Evolutionary conservation across 2,797 vertebrate genomes (phyloP).

Genomic region (Chiloscyllium punctatum): DNA sequence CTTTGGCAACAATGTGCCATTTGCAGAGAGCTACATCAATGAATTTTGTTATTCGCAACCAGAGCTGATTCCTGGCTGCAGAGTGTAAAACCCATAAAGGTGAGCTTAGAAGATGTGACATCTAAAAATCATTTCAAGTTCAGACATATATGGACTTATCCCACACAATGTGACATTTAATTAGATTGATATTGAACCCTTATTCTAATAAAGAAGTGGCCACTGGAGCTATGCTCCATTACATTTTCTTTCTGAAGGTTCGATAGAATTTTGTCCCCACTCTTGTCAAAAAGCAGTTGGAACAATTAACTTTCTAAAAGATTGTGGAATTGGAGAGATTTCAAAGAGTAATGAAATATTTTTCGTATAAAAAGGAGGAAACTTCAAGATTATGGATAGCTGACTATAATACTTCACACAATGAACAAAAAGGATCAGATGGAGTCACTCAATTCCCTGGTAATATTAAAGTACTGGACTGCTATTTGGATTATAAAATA

Average conservation of each 20-base stretch:
- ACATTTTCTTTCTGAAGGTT: neutral
- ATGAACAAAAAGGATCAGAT: neutral
- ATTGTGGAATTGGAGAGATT: neutral
- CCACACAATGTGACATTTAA: neutral
- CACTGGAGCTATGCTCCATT: neutral
- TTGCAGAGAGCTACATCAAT: neutral
- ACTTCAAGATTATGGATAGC: neutral
- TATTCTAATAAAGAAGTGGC: constrained; percentile 7
- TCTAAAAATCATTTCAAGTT: neutral
- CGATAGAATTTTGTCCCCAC: neutral
- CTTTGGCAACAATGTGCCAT: neutral
- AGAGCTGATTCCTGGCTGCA: neutral
- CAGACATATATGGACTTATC: neutral
- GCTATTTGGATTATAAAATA: neutral
- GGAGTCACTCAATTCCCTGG: neutral
- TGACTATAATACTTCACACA: neutral
- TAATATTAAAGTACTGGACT: neutral
- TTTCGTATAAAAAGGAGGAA: neutral
- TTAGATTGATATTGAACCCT: neutral
- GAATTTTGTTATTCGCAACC: neutral
- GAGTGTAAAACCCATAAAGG: neutral
- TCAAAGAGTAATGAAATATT: constrained; percentile 4
- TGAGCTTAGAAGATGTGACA: neutral
- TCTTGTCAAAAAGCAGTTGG: neutral
- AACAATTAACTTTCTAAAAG: neutral